Conservation (phyloP, 2,888 invertebrate genomes). For the Cactoblastis cactorum region DNA sequence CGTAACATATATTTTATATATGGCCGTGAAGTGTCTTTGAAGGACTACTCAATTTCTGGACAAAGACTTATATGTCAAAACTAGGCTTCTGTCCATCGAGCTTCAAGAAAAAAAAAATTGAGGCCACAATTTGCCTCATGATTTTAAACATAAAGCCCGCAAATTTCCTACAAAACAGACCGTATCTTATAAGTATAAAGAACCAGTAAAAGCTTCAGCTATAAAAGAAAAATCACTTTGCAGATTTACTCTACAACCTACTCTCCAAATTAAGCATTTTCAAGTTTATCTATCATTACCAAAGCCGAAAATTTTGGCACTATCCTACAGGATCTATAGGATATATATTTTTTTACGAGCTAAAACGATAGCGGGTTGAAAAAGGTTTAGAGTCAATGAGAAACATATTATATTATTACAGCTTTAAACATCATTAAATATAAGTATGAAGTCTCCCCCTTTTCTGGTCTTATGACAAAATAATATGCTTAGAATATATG, state of each 20-base stretch:
- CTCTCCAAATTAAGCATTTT: slow-evolving; percentile 10
- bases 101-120: neutral
- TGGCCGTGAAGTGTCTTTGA: too few relatives aligned
- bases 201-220: slow-evolving; percentile 3
- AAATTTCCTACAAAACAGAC: neutral
- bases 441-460: too few relatives aligned
- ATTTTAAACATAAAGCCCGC: neutral
- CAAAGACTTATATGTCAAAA: too few relatives aligned
- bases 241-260: slow-evolving; percentile 10
- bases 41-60: too few relatives aligned
- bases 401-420: too few relatives aligned
- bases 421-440: too few relatives aligned
- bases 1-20: too few relatives aligned
- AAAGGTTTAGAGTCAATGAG: too few relatives aligned
- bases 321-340: neutral
- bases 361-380: neutral
- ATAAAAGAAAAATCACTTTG: slow-evolving; percentile 10
- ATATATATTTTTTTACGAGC: neutral
- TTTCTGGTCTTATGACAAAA: neutral
- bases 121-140: neutral
- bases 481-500: neutral
- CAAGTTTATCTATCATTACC: slow-evolving; percentile 7
- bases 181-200: neutral
- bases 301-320: slow-evolving; percentile 7
- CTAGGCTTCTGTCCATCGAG: too few relatives aligned